These are phyloP conservation scores for Campaea margaritaria DNA, from an alignment of 2,888 invertebrate species.

Conservation along the genomic window DNA sequence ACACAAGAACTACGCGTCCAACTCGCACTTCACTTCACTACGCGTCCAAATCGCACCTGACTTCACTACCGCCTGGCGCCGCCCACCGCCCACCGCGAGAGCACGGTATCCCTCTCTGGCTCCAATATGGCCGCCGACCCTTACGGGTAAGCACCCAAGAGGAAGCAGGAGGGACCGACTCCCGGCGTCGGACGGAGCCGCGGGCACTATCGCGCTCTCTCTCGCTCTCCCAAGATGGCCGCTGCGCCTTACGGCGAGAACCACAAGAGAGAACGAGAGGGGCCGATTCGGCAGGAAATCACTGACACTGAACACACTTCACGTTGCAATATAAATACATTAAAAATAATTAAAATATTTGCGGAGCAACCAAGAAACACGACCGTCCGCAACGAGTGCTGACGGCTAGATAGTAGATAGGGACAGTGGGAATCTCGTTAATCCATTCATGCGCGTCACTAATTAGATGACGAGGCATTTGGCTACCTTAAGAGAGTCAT, in stretches of 20 bases:
- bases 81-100: background rate
- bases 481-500: too few species aligned
- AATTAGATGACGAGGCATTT: too few species aligned
- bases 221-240: background rate
- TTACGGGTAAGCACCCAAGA: background rate
- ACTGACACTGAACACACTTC: background rate
- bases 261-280: background rate
- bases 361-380: background rate
- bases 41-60: too few species aligned
- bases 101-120: background rate
- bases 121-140: background rate
- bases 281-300: background rate
- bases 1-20: background rate
- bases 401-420: background rate
- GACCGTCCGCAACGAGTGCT: conserved; percentile 1
- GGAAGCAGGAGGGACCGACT: background rate
- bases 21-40: background rate
- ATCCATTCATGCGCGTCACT: too few species aligned
- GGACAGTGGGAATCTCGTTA: too few species aligned
- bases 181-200: background rate
- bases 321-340: background rate
- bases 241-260: background rate
- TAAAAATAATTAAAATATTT: background rate
- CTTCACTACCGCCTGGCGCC: background rate
- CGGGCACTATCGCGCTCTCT: background rate